Conservation (phyloP, 2,888 invertebrate species). For the Meghimatium bilineatum region DNA sequence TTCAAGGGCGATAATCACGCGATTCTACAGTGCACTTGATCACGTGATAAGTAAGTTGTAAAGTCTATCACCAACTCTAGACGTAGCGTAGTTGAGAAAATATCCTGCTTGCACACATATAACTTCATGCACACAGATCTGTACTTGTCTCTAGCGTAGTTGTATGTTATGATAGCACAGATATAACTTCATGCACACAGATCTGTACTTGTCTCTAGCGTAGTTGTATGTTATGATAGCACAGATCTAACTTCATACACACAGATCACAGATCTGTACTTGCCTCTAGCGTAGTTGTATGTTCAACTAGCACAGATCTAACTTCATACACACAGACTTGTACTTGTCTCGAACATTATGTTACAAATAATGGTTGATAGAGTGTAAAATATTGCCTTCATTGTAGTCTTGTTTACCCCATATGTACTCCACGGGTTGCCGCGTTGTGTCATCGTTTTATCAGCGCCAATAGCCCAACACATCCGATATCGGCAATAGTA, state of each 20-base stretch:
- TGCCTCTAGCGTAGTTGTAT: background rate
- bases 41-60: background rate
- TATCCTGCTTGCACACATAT: too few species aligned
- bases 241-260: background rate
- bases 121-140: background rate
- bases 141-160: background rate
- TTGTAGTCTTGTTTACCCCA: too few species aligned
- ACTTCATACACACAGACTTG: too few species aligned
- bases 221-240: background rate
- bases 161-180: background rate
- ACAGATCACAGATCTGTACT: too few species aligned
- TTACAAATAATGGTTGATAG: too few species aligned
- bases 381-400: too few species aligned
- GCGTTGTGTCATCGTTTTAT: too few species aligned
- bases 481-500: too few species aligned
- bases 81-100: background rate
- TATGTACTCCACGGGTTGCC: too few species aligned
- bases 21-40: background rate
- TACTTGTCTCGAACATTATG: too few species aligned
- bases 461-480: too few species aligned
- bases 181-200: background rate
- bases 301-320: background rate
- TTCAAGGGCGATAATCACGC: background rate
- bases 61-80: background rate
- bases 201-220: background rate